Conservation (phyloP, 2,113 vertebrate species). For the Pteronura brasiliensis region DNA sequence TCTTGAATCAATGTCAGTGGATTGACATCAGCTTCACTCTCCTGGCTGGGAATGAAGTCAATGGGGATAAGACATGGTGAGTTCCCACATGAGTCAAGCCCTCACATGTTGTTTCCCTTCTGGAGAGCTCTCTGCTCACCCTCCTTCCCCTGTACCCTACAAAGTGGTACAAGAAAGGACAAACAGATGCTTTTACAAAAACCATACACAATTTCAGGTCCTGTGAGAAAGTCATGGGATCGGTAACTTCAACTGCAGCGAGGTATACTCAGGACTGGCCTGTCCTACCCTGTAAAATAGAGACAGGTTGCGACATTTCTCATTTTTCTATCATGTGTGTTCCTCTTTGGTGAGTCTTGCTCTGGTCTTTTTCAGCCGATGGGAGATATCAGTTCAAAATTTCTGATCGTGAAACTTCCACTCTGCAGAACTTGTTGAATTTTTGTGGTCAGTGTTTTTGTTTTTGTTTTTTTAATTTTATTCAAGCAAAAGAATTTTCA, state of each 20-base stretch:
- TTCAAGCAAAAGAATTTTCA: neutral
- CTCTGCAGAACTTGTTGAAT: conserved; percentile 29
- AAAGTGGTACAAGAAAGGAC: neutral
- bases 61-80: neutral
- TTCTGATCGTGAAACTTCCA: conserved; percentile 2
- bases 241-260: neutral
- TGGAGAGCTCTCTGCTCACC: neutral
- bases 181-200: neutral
- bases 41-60: neutral
- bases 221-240: neutral
- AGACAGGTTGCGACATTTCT: neutral
- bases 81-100: neutral
- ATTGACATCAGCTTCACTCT: neutral
- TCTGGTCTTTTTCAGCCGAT: neutral
- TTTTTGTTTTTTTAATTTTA: conserved; percentile 24
- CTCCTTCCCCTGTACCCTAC: too few species aligned
- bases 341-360: neutral
- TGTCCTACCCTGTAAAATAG: neutral
- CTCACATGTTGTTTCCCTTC: neutral
- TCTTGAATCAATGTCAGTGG: neutral
- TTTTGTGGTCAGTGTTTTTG: neutral
- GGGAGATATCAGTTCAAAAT: neutral
- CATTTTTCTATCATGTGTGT: neutral
- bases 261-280: neutral
- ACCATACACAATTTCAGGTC: neutral